Base-by-base conservation (phyloP, 2,797 vertebrate species). In the Sebastes diploproa region DNA sequence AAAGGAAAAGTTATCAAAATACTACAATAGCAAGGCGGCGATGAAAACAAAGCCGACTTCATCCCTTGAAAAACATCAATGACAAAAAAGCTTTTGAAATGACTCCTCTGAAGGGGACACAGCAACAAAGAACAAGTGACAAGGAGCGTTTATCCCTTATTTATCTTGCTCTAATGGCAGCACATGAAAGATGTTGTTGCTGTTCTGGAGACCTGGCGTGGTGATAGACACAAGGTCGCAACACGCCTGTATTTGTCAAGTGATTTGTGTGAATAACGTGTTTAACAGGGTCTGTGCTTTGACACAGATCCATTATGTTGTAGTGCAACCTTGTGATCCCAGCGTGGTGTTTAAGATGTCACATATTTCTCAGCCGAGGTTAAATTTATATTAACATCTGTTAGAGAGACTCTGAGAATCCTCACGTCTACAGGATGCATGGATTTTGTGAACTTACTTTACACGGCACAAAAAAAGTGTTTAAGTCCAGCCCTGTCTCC, bases 31-130 rank as follows among this genome's bases (percentile, higher is more conserved):
- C 2, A 34, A 78, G 77, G 54, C 12, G 9, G 42, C 2, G 34
- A 42, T 73, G 71, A 80, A 89, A 92, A 88, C 70, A 88, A 86
- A 82, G 59, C 63, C 30, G 3, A 9, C 36, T 52, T 68, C 60
- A 50, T 74, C 29, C 59, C 20, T 62, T 58, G 34, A 52, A 80
- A 85, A 82, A 81, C 67, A 72, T 77, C 60, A 66, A 4, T 20
- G 66, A 82, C 78, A 75, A 72, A 86, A 88, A 66, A 83, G 62
- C 72, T 79, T 76, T 85, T 86, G 16, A 82, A 78, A 83, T 58
- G 68, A 59, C 63, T 82, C 62, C 56, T 65, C n/a, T 80, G 80
- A 80, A 85, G 70, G 54, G 65, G 81, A 72, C 81, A 72, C 81
- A 52, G 58, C 56, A 74, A 81, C 77, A 86, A 78, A 78, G 63